Base-by-base conservation (phyloP, 2,797 vertebrate species). In the Acipenser ruthenus region DNA sequence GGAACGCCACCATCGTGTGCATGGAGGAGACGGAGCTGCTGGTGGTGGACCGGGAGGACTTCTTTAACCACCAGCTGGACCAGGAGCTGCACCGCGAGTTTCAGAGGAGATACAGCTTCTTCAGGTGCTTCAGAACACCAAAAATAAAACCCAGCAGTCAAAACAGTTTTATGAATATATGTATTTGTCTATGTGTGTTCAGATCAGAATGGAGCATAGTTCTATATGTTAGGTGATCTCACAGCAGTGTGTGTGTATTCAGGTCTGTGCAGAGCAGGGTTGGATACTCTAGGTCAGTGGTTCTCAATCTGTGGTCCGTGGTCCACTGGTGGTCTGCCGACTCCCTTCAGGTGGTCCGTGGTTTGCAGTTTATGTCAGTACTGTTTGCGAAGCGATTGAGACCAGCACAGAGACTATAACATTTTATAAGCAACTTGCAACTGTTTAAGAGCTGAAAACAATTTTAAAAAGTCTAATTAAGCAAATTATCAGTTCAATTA, bases 21-120 rank as follows among this genome's bases (percentile, higher is more conserved):
- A 71, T 83, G 80, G 82, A 87, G 13, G 82, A 85, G n/a, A 77
- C 82, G 0, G 86, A 89, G 65, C 64, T 85, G 2, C 76, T 85
- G 60, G 80, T 84, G 60, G 78, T 86, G 1, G 78, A 84, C 75
- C 67, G 71, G 70, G 74, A 82, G 4, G 76, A 86, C 47, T 84
- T 84, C 65, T 67, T 85, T 69, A 67, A 13, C 55, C 72, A 80
- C 70, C 69, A 79, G 23, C 74, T 77, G 70, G 71, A 81, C 23
- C 12, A 77, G 10, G 77, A 86, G 64, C 64, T 89, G 65, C 37
- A 73, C 64, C 77, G 82, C 64, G 80, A 81, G 60, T 69, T 75
- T 61, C 66, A 71, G 7, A 5, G 1, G 49, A 71, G 66, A 9
- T 82, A 69, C 70, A 67, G 74, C 8, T 84, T 78, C 66, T 78